Base-by-base conservation (phyloP, 2,113 vertebrate genomes). In the Candoia aspera region DNA sequence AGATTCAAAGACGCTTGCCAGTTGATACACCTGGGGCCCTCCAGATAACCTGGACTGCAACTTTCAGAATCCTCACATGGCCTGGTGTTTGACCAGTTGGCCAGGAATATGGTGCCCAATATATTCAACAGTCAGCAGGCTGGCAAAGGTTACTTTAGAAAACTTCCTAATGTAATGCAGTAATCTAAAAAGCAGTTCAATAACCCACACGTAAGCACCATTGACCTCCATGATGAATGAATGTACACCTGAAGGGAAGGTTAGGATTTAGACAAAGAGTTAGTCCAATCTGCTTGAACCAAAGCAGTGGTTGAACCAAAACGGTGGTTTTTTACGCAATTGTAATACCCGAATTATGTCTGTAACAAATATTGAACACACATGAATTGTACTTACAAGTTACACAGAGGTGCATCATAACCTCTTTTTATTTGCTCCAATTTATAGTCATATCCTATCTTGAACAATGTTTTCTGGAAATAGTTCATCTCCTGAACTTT, bases 401-500 rank as follows among this genome's bases (percentile, higher is more conserved):
- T 99, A 97, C 99, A 99, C 92, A 99, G 97, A 0, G 99, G 99
- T 85, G 99, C 99, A 88, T 99, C 99, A 4, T 99, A 99, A 91
- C 99, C 99, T n/a, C 96, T 98, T 96, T 98, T 98, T 94, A 99
- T 98, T 96, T 99, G 99, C 93, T 99, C 98, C 89, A 99, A 85
- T 97, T 99, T 99, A 95, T 99, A 99, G 93, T 98, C 98, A 94
- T 99, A 99, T 57, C 98, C 99, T 95, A 99, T 96, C 90, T 98
- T 99, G 96, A 99, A 99, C 86, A 99, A 95, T 29, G 98, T 98
- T 97, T 97, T 98, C 97, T 99, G 99, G 92, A 99, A 73, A 29
- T 98, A 98, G 94, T 97, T 98, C 99, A 99, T 99, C 97, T 99
- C 99, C 96, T 98, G 98, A 87, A 99, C 99, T 98, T 99, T 99